Evolutionary conservation across 2,888 invertebrate genomes (phyloP).

Genomic region (Ceramica pisi): DNA sequence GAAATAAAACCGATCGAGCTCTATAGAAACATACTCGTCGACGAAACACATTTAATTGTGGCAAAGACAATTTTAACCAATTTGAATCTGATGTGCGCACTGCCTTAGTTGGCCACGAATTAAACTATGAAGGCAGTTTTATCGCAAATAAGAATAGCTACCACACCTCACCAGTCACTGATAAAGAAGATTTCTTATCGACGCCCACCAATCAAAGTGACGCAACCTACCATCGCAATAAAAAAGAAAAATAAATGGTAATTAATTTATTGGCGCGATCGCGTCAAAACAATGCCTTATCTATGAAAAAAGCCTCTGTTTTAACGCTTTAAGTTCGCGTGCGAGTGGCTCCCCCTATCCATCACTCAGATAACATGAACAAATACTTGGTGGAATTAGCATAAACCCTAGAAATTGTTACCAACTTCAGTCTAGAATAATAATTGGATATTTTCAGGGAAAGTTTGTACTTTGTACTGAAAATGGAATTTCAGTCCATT

Average conservation of each 20-base stretch:
- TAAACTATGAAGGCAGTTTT: neutral
- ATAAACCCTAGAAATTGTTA: constrained; percentile 81
- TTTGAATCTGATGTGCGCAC: neutral
- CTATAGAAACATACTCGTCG: too few species aligned
- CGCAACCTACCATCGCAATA: constrained; percentile 42
- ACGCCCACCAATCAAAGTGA: constrained; percentile 40
- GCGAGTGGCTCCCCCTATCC: constrained; percentile 78
- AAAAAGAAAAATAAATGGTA: constrained; percentile 61
- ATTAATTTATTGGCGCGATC: constrained; percentile 61
- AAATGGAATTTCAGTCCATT: constrained; percentile 57
- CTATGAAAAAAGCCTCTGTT: constrained; percentile 61
- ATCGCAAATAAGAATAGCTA: constrained; percentile 24
- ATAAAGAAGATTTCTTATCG: constrained; percentile 39
- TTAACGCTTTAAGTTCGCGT: constrained; percentile 73
- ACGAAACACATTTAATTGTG: too few species aligned
- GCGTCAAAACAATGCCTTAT: constrained; percentile 64
- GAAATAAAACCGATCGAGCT: neutral
- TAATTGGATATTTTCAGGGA: constrained; percentile 67
- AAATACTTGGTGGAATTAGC: constrained; percentile 81
- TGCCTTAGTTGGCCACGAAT: constrained; percentile 8
- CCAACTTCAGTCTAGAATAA: constrained; percentile 72
- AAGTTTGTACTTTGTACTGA: constrained; percentile 37
- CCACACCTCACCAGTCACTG: constrained; percentile 35
- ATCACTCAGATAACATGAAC: constrained; percentile 84
- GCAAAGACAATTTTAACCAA: neutral